Evolutionary conservation across 2,113 vertebrate species (phyloP), one percentile per base, ranked within the genome.

Genomic region (Pagrus major): DNA sequence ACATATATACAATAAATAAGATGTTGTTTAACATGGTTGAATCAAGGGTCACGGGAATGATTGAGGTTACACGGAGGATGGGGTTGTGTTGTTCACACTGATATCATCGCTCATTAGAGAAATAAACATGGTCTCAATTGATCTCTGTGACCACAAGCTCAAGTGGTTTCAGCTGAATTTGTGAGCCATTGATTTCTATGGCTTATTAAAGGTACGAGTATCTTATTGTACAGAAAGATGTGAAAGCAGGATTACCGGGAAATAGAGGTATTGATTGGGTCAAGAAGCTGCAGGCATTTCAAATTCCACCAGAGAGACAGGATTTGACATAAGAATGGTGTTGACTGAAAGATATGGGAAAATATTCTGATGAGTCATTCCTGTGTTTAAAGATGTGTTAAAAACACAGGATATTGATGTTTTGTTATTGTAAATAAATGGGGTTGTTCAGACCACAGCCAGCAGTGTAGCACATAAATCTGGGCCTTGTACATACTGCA

Each of bases 141-240:
- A 93, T 92, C 80, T 80, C 52, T 68, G 42, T 78, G 90, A 80
- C 80, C 85, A 75, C 27, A 39, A 65, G 77, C 77, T 85, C 79
- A 83, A 84, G 88, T 76, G 88, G 72, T 85, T 90, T 76, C 59
- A 83, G 78, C 67, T 88, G 86, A 90, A 89, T 94, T 89, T 92
- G 88, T 85, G 69, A 90, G 75, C 25, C 92, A 94, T 94, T 91
- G 93, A 94, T 94, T 92, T 89, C 67, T 90, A 84, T 82, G 81
- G 90, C 84, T 93, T 93, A 92, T 94, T 93, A 92, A 93, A 91
- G 89, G 76, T 84, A 74, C 76, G 90, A 88, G 89, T 89, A 90
- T 88, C 68, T 90, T 81, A 92, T 85, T 82, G 89, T 79, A 87
- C 81, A 80, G 87, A 87, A 67, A 90, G 64, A 92, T 77, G 80